phyloP scores from a whole-genome alignment of 2,797 vertebrate genomes.

The Falco peregrinus region DNA sequence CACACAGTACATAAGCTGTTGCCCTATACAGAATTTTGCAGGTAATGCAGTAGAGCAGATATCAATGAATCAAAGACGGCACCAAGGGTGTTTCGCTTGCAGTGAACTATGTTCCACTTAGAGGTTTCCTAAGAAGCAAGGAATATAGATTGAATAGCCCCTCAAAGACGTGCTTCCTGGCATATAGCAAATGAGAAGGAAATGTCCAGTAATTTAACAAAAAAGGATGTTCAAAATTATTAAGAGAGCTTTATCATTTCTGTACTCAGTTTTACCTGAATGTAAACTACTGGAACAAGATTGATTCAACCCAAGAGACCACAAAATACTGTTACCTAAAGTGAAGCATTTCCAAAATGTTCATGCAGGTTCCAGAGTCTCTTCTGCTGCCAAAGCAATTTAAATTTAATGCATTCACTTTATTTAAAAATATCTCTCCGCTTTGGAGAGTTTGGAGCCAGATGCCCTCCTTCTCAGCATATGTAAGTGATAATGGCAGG shows the following conservation, averaged over 20 bases:
- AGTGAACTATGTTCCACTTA: background rate
- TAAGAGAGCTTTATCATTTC: background rate
- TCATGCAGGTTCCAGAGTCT: background rate
- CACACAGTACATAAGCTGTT: background rate
- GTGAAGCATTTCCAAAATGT: background rate
- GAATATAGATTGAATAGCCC: background rate
- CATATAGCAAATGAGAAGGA: background rate
- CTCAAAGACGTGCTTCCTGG: background rate
- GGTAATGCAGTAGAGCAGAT: background rate
- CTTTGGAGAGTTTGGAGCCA: background rate
- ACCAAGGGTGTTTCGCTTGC: background rate
- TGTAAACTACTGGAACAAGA: background rate
- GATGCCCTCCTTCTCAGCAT: background rate
- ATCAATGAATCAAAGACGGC: background rate
- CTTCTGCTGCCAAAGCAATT: background rate
- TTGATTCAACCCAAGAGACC: background rate
- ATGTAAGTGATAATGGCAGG: slow-evolving; percentile 60
- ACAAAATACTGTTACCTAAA: background rate
- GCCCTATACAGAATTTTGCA: background rate
- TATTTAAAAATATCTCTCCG: background rate
- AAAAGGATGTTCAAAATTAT: background rate
- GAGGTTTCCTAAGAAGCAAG: background rate
- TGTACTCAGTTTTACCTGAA: background rate
- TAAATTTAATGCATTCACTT: background rate
- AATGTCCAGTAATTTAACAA: background rate